These are phyloP conservation scores for Oreortyx pictus DNA, from an alignment of 2,797 vertebrate genomes.

Conservation along the genomic window DNA sequence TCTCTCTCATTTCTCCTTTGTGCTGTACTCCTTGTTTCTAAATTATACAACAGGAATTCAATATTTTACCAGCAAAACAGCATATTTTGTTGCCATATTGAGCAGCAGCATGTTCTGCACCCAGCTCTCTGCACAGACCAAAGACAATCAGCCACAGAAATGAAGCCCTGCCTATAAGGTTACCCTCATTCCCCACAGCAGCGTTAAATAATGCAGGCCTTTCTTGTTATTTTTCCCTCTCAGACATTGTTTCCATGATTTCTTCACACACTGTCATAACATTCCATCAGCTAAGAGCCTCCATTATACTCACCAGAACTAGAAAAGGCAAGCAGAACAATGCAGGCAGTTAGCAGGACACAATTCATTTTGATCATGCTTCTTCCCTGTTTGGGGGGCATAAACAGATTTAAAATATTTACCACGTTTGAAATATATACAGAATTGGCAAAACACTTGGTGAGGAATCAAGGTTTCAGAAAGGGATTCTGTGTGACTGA, in stretches of 20 bases:
- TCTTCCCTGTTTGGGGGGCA: background rate
- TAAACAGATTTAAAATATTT: background rate
- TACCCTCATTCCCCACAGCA: background rate
- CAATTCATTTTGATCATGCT: slow-evolving; percentile 61
- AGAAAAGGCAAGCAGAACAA: slow-evolving; percentile 46
- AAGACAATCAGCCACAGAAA: background rate
- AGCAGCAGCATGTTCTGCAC: background rate
- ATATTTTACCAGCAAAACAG: background rate
- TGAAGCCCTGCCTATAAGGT: accelerated
- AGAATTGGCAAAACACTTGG: accelerated
- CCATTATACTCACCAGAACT: slow-evolving; percentile 58
- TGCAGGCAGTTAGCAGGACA: slow-evolving; percentile 6
- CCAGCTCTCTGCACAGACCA: accelerated
- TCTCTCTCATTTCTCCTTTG: background rate
- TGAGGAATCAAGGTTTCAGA: accelerated
- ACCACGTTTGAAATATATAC: background rate
- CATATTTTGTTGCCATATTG: background rate
- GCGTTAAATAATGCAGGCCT: background rate
- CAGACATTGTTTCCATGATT: background rate
- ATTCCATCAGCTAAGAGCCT: background rate
- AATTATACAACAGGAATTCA: background rate
- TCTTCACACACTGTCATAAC: background rate
- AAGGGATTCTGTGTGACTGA: background rate
- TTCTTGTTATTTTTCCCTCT: background rate
- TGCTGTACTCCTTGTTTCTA: background rate